Base-by-base conservation (phyloP, 2,888 invertebrate genomes). In the Drosophila flavopinicola region DNA sequence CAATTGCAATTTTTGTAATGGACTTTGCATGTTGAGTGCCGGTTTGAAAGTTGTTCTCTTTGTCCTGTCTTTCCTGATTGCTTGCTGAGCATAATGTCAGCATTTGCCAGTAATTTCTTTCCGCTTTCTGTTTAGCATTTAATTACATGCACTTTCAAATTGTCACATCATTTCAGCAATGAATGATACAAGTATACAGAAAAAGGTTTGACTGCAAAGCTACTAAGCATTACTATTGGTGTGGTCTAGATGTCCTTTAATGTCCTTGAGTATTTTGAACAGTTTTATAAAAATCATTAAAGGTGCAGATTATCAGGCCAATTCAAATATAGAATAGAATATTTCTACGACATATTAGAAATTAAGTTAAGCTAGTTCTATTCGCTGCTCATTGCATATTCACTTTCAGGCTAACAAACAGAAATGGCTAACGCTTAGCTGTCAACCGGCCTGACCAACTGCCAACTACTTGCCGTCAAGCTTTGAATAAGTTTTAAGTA, bases 1-100 rank as follows among this genome's bases (percentile, higher is more conserved):
- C 75, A 69, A 73, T 70, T 74, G 74, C 75, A 78, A 75, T 83
- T 75, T 61, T 60, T 68, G 66, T 78, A 83, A 83, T 83, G 85
- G 78, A 83, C 76, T 74, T 85, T 69, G 83, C 83, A 85, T 83
- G 83, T 77, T 61, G 56, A 76, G 53, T 66, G 66, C 59, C 59
- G 61, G 47, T 58, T 58, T 64, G 11, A 35, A 20, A 38, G 33
- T 64, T 53, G 30, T 32, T 41, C 63, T 15, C 60, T 42, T 32
- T 30, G 30, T 20, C 35, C 65, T 71, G 63, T 56, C 75, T 59
- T 54, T 58, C 38, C 60, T 67, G 53, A 53, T 52, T 44, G 64
- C 49, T 53, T 57, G 64, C 67, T 56, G 47, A 68, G 63, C 63
- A 57, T 69, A 84, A 71, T 76, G 70, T 58, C 76, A 76, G 63